Evolutionary conservation across 2,797 vertebrate genomes (phyloP).

Genomic region (Chromis chromis): DNA sequence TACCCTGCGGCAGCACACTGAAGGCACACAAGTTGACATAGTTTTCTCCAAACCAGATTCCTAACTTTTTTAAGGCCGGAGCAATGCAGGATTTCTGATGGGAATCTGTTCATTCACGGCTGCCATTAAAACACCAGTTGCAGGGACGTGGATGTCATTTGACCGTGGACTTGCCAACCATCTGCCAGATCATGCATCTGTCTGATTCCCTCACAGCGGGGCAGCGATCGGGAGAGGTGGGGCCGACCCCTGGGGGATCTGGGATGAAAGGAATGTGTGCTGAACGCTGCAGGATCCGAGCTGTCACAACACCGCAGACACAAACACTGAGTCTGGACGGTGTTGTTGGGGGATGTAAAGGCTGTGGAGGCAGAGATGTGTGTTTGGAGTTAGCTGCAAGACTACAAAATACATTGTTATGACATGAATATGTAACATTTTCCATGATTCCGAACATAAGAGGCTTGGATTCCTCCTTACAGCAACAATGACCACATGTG

Average conservation of each 20-base stretch:
- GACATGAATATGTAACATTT: slow-evolving; percentile 55
- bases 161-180: slow-evolving; percentile 60
- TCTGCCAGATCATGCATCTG: slow-evolving; percentile 78
- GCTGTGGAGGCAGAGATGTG: slow-evolving; percentile 20
- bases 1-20: slow-evolving; percentile 51
- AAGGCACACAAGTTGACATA: slow-evolving; percentile 17
- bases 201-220: slow-evolving; percentile 69
- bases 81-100: slow-evolving; percentile 8
- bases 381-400: slow-evolving; percentile 30
- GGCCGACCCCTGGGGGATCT: slow-evolving; percentile 51
- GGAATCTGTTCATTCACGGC: slow-evolving; percentile 17
- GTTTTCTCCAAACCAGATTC: slow-evolving; percentile 32
- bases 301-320: slow-evolving; percentile 78
- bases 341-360: neutral
- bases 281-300: slow-evolving; percentile 66
- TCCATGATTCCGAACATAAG: slow-evolving; percentile 46
- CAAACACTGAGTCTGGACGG: slow-evolving; percentile 49
- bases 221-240: slow-evolving; percentile 64
- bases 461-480: slow-evolving; percentile 32
- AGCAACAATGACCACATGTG: slow-evolving; percentile 52
- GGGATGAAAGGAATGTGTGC: slow-evolving; percentile 78
- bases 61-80: slow-evolving; percentile 1
- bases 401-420: slow-evolving; percentile 20
- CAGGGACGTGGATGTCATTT: slow-evolving; percentile 39
- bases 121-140: slow-evolving; percentile 5